These are phyloP conservation scores for Drosophila merina DNA, from an alignment of 2,888 invertebrate genomes.

Conservation along the genomic window DNA sequence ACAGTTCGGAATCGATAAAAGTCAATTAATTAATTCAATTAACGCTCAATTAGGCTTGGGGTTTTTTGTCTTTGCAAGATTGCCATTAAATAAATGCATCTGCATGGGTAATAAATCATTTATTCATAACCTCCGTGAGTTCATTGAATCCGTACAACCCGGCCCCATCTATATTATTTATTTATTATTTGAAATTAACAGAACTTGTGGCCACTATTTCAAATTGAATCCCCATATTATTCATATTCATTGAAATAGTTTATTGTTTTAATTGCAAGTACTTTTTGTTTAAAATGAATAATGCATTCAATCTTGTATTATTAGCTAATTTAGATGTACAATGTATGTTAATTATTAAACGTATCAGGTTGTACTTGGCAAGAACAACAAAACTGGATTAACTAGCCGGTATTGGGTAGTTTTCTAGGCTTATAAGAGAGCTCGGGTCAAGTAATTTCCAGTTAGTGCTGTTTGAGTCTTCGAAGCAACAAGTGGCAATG, in stretches of 20 bases:
- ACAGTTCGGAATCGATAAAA: constrained; percentile 8
- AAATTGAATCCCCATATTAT: background rate
- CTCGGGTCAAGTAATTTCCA: too few relatives aligned
- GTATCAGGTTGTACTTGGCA: constrained; percentile 3
- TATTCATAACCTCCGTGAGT: constrained; percentile 15
- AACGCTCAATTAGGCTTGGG: constrained; percentile 41
- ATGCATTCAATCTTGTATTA: constrained; percentile 3
- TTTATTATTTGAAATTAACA: background rate
- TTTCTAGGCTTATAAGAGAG: constrained; percentile 20
- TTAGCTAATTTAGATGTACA: background rate
- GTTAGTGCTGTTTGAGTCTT: constrained; percentile 5
- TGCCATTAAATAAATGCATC: constrained; percentile 26
- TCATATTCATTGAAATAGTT: background rate
- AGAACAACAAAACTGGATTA: constrained; percentile 15
- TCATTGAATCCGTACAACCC: background rate
- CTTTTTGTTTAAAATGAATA: background rate
- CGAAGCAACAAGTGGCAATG: constrained; percentile 9
- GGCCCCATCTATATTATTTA: background rate
- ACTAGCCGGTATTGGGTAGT: background rate
- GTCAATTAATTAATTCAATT: constrained; percentile 44
- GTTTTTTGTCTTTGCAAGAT: constrained; percentile 6
- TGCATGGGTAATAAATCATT: constrained; percentile 11
- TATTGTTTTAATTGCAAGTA: background rate
- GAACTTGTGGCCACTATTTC: background rate
- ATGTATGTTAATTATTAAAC: background rate